A percentile compares a stretch with the other conserved stretches of the same genome.
Evolutionary conservation across 2,797 vertebrate species (phyloP).

Genomic region (Lerista edwardsae): DNA sequence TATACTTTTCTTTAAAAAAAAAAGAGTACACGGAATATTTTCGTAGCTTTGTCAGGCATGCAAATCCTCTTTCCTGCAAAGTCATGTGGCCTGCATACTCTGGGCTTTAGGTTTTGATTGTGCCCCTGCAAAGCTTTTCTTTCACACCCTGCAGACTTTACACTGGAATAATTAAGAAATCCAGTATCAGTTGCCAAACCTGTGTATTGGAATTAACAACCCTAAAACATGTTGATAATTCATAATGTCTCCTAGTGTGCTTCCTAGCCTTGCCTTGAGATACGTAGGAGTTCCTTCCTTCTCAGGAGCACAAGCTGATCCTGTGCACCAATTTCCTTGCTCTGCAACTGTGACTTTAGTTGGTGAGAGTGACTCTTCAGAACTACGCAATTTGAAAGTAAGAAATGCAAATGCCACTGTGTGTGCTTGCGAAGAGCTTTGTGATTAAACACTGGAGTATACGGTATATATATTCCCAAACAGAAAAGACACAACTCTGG

Average conservation of each 20-base stretch:
- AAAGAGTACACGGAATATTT: constrained; percentile 47
- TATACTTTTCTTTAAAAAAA: constrained; percentile 1
- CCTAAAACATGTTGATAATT: constrained; percentile 61
- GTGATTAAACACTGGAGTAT: constrained; percentile 59
- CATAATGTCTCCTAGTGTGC: constrained; percentile 54
- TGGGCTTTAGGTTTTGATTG: constrained; percentile 45
- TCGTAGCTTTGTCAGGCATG: constrained; percentile 71
- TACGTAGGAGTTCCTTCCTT: constrained; percentile 63
- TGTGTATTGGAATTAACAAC: constrained; percentile 33
- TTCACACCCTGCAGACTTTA: constrained; percentile 20
- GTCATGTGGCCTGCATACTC: constrained; percentile 58
- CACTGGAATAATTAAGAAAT: constrained; percentile 13
- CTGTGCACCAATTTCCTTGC: constrained; percentile 43
- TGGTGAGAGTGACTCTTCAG: constrained; percentile 65
- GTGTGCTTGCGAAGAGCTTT: constrained; percentile 48
- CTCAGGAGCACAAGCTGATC: constrained; percentile 60
- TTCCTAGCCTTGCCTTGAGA: constrained; percentile 65
- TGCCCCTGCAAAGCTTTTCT: constrained; percentile 36
- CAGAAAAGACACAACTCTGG: constrained; percentile 61
- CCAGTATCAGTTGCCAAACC: constrained; percentile 21
- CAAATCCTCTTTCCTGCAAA: constrained; percentile 66
- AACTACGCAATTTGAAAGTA: constrained; percentile 56
- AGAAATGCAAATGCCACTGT: constrained; percentile 62
- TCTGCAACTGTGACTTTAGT: constrained; percentile 59
- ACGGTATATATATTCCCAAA: constrained; percentile 11